Percentiles rank a stretch among this genome's conserved stretches.
Conservation (phyloP, 2,113 vertebrate genomes). For the Thymallus thymallus region DNA sequence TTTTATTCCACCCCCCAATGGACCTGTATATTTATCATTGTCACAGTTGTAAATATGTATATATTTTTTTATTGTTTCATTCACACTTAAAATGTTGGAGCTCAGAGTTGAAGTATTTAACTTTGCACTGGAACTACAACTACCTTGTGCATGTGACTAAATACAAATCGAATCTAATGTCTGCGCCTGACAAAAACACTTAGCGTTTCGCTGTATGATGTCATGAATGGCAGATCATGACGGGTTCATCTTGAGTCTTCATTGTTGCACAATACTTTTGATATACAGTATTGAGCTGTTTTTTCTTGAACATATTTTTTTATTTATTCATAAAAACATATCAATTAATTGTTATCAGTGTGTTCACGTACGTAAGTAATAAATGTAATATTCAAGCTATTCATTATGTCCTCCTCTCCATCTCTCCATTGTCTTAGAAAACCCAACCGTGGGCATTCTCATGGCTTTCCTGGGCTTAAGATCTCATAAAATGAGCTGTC, state of each 20-base stretch:
- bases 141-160: too few species aligned
- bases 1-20: too few species aligned
- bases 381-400: constrained; percentile 56
- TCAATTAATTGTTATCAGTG: not conserved
- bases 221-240: not conserved
- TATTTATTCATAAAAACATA: not conserved
- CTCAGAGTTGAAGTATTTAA: too few species aligned
- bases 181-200: constrained; percentile 40
- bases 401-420: constrained; percentile 64
- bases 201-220: constrained; percentile 24
- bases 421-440: constrained; percentile 62
- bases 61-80: too few species aligned
- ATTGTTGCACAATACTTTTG: too few species aligned
- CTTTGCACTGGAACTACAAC: too few species aligned
- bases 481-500: constrained; percentile 78
- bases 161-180: not conserved
- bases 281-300: not conserved
- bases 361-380: too few species aligned
- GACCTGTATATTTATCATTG: too few species aligned
- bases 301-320: not conserved
- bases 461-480: constrained; percentile 69
- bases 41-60: too few species aligned
- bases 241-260: too few species aligned
- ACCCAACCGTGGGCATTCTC: constrained; percentile 62
- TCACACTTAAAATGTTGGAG: too few species aligned